Percentiles rank a stretch among this genome's conserved stretches.
These are phyloP conservation scores for Pelagia noctiluca DNA, from an alignment of 30 jellyfish, hydroid and myxozoan species.

Conservation along the genomic window DNA sequence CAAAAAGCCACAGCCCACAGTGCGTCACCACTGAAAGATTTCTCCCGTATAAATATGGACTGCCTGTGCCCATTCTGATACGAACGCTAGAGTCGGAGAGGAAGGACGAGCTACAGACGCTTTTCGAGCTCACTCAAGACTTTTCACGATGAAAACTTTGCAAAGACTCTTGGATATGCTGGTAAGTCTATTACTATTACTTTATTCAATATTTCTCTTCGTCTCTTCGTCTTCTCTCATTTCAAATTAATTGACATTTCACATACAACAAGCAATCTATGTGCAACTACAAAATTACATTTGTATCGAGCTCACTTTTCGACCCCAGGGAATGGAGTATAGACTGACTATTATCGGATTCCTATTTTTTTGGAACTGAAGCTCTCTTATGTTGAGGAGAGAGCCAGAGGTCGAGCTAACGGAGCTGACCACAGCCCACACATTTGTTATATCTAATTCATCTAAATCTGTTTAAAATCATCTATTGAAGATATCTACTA, in stretches of 20 bases:
- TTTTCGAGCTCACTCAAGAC: not conserved
- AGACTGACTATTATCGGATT: too few relatives aligned
- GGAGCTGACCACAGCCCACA: too few relatives aligned
- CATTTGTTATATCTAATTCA: too few relatives aligned
- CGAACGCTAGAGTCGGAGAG: not conserved
- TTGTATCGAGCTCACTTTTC: too few relatives aligned
- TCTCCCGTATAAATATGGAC: conserved; percentile 38
- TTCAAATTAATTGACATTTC: not conserved
- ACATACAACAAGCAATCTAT: too few relatives aligned
- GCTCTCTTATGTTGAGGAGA: too few relatives aligned
- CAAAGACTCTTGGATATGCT: conserved; percentile 14
- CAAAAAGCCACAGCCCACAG: conserved; percentile 71
- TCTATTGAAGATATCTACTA: too few relatives aligned
- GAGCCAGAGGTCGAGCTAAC: too few relatives aligned
- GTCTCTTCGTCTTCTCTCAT: not conserved
- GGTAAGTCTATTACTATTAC: conserved; percentile 39
- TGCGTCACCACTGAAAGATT: conserved; percentile 31
- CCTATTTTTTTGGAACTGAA: too few relatives aligned
- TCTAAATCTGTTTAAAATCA: too few relatives aligned
- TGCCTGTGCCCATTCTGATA: not conserved
- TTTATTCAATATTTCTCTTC: not conserved
- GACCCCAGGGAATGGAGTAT: too few relatives aligned
- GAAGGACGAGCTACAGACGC: not conserved
- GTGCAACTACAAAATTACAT: too few relatives aligned
- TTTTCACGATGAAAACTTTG: conserved; percentile 21